These are phyloP conservation scores for Psittacara wagleri DNA, from an alignment of 2,113 vertebrate genomes.

Conservation along the genomic window DNA sequence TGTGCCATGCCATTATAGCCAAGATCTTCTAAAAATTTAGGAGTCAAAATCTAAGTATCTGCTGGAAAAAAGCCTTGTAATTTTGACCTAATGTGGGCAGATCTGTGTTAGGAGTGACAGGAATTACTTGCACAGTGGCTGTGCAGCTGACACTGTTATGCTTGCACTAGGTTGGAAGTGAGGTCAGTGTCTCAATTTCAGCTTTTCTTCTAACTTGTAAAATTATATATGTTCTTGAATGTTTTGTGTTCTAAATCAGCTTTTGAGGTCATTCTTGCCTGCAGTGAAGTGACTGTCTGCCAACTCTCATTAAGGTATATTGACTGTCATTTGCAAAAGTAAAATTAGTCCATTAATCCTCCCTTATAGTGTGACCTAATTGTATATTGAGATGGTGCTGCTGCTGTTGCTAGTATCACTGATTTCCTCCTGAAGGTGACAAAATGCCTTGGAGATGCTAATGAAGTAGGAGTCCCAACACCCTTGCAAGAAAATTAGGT, in stretches of 20 bases:
- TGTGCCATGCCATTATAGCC: not conserved
- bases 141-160: not conserved
- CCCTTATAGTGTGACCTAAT: not conserved
- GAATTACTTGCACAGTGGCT: not conserved
- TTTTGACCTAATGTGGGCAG: not conserved
- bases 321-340: not conserved
- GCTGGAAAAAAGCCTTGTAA: not conserved
- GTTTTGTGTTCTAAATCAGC: not conserved
- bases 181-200: not conserved
- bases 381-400: not conserved
- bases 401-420: not conserved
- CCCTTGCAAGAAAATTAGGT: conserved; percentile 12
- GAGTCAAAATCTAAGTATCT: not conserved
- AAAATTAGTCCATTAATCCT: not conserved
- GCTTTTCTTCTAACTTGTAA: not conserved
- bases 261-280: not conserved
- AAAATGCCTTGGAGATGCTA: conserved; percentile 19
- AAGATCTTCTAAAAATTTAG: not conserved
- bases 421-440: not conserved
- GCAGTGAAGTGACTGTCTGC: not conserved
- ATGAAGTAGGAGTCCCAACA: conserved; percentile 20
- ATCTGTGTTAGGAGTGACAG: not conserved
- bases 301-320: not conserved
- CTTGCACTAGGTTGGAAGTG: not conserved
- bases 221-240: not conserved